Conservation (phyloP, 2,888 invertebrate species). For the Parasteatoda lunata region DNA sequence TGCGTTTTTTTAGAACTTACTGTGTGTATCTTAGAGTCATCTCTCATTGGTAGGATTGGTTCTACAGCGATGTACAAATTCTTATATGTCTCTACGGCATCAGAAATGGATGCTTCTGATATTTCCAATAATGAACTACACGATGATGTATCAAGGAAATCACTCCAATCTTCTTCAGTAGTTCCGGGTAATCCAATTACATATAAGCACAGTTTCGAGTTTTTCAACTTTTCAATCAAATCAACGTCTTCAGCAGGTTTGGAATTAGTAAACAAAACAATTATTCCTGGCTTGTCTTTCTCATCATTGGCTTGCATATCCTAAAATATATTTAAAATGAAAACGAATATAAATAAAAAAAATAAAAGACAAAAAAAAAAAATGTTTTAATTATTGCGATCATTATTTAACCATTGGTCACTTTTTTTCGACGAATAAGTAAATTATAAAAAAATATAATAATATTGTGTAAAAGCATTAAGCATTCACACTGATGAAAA, state of each 20-base stretch:
- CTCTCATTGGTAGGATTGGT: background rate
- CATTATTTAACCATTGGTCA: no score
- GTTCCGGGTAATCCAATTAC: background rate
- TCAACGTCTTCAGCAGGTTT: background rate
- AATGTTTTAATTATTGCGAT: no score
- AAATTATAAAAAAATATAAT: no score
- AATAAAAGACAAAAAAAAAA: background rate
- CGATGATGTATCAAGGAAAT: background rate
- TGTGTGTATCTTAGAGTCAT: background rate
- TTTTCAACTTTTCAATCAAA: background rate
- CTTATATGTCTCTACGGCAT: background rate
- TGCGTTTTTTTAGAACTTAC: background rate
- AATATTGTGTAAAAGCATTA: no score
- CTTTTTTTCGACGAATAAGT: no score
- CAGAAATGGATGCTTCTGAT: background rate
- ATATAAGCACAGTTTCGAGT: background rate
- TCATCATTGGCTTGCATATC: background rate
- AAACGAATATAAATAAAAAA: background rate
- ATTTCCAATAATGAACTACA: background rate
- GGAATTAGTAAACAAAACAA: conserved; percentile 1
- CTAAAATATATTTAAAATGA: background rate
- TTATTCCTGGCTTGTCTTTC: background rate
- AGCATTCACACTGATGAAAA: no score
- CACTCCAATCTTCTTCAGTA: background rate
- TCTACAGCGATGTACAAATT: conserved; percentile 11